Evolutionary conservation across 2,113 vertebrate species (phyloP), one percentile per base, ranked within the genome.

Genomic region (Vireo altiloquus): DNA sequence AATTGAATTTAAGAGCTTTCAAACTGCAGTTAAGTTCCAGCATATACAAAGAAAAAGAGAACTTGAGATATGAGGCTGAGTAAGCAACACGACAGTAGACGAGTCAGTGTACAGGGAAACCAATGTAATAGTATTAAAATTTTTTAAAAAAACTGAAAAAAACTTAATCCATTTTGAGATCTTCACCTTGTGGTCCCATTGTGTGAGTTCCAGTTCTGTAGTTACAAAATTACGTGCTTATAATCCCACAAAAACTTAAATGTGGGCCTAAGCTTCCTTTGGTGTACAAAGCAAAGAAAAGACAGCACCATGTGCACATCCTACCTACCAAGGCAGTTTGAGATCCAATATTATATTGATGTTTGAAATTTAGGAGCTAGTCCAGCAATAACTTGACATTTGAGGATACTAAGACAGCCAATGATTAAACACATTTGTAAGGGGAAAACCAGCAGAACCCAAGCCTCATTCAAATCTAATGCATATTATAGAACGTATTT

Each of bases 31-130:
- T 39, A 25, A 31, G 1, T 76, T 68, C 11, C 39, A 72, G 35
- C 9, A 37, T 3, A 22, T 8, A 49, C 6, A 39, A 69, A 56
- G 14, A 33, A 27, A 82, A 39, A 42, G 8, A 42, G 37, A 65
- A 70, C 1, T 35, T 39, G 14, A 39, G 6, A 46, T 16, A 6
- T 1, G 4, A 47, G 53, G 42, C 1, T n/a, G 31, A 33, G 52
- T 27, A 81, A 69, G 13, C 11, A 42, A 88, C 13, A 71, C 24
- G 5, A 37, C 1, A 19, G 23, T 3, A 31, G 8, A 77, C 7
- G 7, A 84, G 13, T 54, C 23, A 7, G 2, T 0, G 1, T 27
- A 40, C 0, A 68, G 15, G 11, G 10, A 65, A 65, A 85, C 13
- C 15, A 68, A 49, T 25, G 6, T 12, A 46, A 19, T 0, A 59